These are phyloP conservation scores for Callosobruchus maculatus DNA, from an alignment of 2,888 invertebrate genomes.

Conservation along the genomic window DNA sequence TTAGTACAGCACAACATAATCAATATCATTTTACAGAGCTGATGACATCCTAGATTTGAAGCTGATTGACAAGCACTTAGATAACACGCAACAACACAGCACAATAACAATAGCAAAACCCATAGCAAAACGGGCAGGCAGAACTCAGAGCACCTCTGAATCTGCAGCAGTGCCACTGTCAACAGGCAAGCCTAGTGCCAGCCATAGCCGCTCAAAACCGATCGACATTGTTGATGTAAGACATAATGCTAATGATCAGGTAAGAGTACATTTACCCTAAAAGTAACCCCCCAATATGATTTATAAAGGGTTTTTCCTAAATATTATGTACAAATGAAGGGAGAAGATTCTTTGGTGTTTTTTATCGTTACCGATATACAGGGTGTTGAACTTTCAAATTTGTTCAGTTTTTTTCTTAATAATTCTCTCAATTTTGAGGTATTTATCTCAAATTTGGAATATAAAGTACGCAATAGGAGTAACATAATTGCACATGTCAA, in stretches of 20 bases:
- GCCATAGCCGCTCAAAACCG: conserved; percentile 42
- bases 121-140: conserved; percentile 52
- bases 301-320: no score
- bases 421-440: no score
- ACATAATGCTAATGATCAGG: background rate
- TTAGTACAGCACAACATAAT: no score
- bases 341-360: no score
- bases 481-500: no score
- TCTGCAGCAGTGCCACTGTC: conserved; percentile 1
- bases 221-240: conserved; percentile 40
- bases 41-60: conserved; percentile 60
- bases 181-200: conserved; percentile 33
- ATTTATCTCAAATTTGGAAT: no score
- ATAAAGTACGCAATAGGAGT: no score
- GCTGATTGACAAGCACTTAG: conserved; percentile 65
- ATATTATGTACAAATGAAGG: no score
- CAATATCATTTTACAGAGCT: conserved; percentile 18
- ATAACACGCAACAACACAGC: conserved; percentile 41
- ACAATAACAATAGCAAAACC: conserved; percentile 56
- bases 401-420: no score
- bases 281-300: no score
- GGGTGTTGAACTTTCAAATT: no score
- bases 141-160: conserved; percentile 48
- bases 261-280: background rate
- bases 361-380: no score